Evolutionary conservation across 2,888 invertebrate species (phyloP), one percentile per base, ranked within the genome.

Genomic region (Augochlorella aurata): DNA sequence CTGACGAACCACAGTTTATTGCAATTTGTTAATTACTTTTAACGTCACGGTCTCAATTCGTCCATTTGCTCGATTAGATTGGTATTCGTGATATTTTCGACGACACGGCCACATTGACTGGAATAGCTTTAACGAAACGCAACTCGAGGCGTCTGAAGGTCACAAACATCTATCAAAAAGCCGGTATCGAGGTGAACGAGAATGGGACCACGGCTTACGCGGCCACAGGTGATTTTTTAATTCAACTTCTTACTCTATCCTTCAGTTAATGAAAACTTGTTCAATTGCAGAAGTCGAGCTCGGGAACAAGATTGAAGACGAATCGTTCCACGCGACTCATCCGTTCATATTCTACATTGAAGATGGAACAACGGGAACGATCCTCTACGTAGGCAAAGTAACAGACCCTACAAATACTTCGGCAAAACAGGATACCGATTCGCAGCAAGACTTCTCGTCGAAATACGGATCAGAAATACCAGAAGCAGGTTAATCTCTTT

Each of bases 321-420:
- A 94, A 77, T 95, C 95, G 76, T 96, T 97, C 91, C 94, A 95
- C 65, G 97, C 96, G 1, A 95, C 96, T 91, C 96, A 95, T 83
- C 97, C 97, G 0, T 97, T 97, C 94, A 90, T 97, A 74, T 97
- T 97, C 94, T 96, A 96, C 92, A 96, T 97, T 82, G 96, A 97
- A 91, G 97, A 97, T 88, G 96, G 97, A 89, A 94, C 94, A 0
- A 96, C 96, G 0, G 95, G 96, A n/a, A 96, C 96, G 54, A 95
- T 97, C 70, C 93, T 97, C 44, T 97, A 97, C 93, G 95, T 96
- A 49, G 97, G 97, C 50, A 95, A 96, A 92, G 95, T 97, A 1
- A 94, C 95, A 38, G 95, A 97, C 92, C 97, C 97, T 24, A 5
- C 5, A 38, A 38, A 38, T 38, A 38, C 5, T 38, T 38, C 38